Evolutionary conservation across 2,113 vertebrate species (phyloP).

Genomic region (cat (Felis catus)): DNA sequence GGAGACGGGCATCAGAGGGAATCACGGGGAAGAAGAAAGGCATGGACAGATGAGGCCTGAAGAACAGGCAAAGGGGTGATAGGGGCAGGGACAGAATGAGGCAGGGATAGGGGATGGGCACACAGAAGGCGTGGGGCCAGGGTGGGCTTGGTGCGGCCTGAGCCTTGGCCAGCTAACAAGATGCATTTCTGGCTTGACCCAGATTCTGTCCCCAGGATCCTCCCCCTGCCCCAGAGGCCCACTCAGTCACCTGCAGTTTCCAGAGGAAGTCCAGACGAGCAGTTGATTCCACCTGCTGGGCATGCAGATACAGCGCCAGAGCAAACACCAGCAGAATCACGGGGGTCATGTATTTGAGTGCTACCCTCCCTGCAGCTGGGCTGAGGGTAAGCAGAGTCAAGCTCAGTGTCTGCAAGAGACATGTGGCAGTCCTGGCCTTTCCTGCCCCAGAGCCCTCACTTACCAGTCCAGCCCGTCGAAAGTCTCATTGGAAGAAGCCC

Average conservation of each 20-base stretch:
- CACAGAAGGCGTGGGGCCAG: not conserved
- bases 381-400: constrained; percentile 62
- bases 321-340: constrained; percentile 96
- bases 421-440: not conserved
- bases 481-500: constrained; percentile 88
- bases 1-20: constrained; percentile 6
- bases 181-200: not conserved
- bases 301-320: constrained; percentile 96
- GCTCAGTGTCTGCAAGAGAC: not conserved
- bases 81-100: not conserved
- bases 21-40: not conserved
- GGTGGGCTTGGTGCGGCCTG: not conserved
- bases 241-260: constrained; percentile 94
- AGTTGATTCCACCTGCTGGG: constrained; percentile 97
- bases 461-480: constrained; percentile 87
- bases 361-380: constrained; percentile 86
- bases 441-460: constrained; percentile 68
- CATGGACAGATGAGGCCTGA: not conserved
- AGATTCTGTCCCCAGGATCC: not conserved
- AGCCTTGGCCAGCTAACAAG: not conserved
- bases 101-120: not conserved
- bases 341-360: constrained; percentile 94
- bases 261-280: constrained; percentile 98
- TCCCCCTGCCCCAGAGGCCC: not conserved
- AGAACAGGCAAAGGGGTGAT: not conserved